These are phyloP conservation scores for Ctenopoma kingsleyae DNA, from an alignment of 2,797 vertebrate species.

Conservation along the genomic window DNA sequence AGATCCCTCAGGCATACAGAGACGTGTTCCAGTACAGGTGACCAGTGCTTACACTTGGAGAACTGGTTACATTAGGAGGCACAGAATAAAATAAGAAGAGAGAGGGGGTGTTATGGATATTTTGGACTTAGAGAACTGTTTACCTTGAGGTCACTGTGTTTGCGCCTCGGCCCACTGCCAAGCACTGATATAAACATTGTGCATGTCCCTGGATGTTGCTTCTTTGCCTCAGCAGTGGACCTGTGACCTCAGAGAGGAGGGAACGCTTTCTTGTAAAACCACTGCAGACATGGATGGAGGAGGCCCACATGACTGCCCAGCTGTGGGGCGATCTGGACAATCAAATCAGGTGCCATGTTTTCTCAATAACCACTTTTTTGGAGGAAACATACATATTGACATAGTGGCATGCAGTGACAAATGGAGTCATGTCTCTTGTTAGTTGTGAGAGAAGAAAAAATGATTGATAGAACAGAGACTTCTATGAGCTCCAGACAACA, in stretches of 20 bases:
- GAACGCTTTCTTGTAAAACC: constrained; percentile 54
- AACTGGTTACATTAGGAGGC: constrained; percentile 35
- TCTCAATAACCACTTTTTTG: constrained; percentile 64
- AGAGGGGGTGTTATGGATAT: constrained; percentile 37
- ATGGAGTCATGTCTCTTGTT: constrained; percentile 20
- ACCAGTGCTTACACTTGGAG: constrained; percentile 74
- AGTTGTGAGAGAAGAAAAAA: constrained; percentile 17
- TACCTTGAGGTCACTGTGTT: constrained; percentile 72
- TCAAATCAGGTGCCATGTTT: constrained; percentile 50
- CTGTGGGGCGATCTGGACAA: constrained; percentile 37
- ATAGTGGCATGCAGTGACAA: constrained; percentile 3
- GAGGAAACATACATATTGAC: constrained; percentile 35
- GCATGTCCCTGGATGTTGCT: constrained; percentile 69
- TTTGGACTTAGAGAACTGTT: constrained; percentile 68
- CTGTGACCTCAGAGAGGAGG: constrained; percentile 62
- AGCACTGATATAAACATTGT: constrained; percentile 77
- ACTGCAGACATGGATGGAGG: constrained; percentile 49
- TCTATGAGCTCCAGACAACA: constrained; percentile 20
- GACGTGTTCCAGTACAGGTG: constrained; percentile 97
- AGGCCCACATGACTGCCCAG: constrained; percentile 45
- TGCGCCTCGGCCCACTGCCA: constrained; percentile 63
- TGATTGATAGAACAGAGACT: constrained; percentile 28
- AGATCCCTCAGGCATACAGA: constrained; percentile 94
- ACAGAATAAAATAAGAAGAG: constrained; percentile 22
- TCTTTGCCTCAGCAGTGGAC: constrained; percentile 59